A percentile compares a stretch with the other conserved stretches of the same genome.
These are phyloP conservation scores for Stramonita haemastoma DNA, from an alignment of 2,888 invertebrate genomes.

Conservation along the genomic window DNA sequence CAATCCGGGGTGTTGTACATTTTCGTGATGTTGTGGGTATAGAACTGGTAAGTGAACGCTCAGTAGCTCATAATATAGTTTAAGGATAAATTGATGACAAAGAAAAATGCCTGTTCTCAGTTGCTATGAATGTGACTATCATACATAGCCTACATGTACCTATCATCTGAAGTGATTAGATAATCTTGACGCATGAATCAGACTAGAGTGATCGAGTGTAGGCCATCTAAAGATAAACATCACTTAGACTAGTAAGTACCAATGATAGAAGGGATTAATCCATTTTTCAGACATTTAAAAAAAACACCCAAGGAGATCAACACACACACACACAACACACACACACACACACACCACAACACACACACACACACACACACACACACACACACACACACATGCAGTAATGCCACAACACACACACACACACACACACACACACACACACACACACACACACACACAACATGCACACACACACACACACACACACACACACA, in stretches of 20 bases:
- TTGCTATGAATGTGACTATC: not conserved
- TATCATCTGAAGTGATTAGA: no score
- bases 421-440: not conserved
- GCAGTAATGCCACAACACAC: not conserved
- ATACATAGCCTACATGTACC: no score
- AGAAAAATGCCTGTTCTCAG: not conserved
- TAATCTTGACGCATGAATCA: no score
- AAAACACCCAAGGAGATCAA: no score
- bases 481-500: not conserved
- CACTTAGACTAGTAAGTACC: no score
- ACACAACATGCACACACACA: not conserved
- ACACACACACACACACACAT: not conserved
- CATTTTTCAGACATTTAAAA: no score
- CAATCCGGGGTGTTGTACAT: conserved; percentile 67
- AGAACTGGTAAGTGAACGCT: conserved; percentile 69
- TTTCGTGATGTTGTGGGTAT: conserved; percentile 72
- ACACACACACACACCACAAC: not conserved
- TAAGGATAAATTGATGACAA: not conserved
- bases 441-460: not conserved
- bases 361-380: not conserved
- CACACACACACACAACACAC: not conserved
- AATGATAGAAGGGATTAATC: no score
- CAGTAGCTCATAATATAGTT: no score
- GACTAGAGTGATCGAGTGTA: not conserved
- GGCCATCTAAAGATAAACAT: not conserved